Evolutionary conservation across 1,140 invertebrate genomes (phyloP).

Genomic region (Zaprionus inermis): DNA sequence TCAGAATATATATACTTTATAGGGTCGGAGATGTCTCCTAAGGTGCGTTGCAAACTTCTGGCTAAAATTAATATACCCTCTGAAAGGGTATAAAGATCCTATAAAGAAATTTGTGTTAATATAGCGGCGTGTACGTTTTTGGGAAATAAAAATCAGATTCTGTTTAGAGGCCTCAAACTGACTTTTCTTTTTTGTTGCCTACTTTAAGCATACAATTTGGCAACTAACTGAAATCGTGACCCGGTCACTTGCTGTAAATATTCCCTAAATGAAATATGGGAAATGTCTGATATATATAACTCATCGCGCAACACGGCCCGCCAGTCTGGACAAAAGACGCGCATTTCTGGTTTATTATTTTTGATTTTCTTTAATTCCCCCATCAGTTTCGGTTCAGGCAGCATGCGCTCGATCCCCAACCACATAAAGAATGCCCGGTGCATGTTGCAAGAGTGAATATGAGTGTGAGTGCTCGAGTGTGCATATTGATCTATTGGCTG

Average conservation of each 20-base stretch:
- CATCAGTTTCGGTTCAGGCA: constrained; percentile 35
- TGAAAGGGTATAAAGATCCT: no score
- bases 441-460: constrained; percentile 20
- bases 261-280: background rate
- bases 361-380: constrained; percentile 52
- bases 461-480: background rate
- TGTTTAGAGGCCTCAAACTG: no score
- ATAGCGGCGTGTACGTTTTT: no score
- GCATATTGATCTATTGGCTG: constrained; percentile 55
- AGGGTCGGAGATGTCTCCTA: no score
- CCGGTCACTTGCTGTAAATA: background rate
- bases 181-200: constrained; percentile 28
- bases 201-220: constrained; percentile 29
- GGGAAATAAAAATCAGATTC: no score
- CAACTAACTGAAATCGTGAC: background rate
- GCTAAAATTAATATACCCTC: no score
- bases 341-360: constrained; percentile 27
- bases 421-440: constrained; percentile 36
- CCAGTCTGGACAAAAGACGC: constrained; percentile 6
- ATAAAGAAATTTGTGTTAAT: no score
- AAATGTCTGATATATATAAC: constrained; percentile 1
- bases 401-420: constrained; percentile 22
- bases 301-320: background rate
- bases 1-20: no score
- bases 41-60: no score